A percentile compares a stretch with the other conserved stretches of the same genome.
These are phyloP conservation scores for Gandaritis pyraliata DNA, from an alignment of 2,888 invertebrate species.

Conservation along the genomic window DNA sequence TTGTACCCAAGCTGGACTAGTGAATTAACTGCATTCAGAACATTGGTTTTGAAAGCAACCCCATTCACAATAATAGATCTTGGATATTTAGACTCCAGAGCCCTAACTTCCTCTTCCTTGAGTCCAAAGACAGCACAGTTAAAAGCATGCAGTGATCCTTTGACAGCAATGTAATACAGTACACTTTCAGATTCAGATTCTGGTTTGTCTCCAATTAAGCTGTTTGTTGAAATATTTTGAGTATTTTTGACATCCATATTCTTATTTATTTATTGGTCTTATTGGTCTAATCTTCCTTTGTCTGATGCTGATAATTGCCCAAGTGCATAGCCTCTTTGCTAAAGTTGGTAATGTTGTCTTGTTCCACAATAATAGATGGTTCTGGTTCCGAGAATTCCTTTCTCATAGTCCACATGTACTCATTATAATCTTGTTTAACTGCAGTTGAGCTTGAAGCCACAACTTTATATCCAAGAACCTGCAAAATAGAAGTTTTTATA, in stretches of 20 bases:
- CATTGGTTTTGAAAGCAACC: slow-evolving; percentile 87
- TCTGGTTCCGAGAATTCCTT: slow-evolving; percentile 94
- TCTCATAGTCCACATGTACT: slow-evolving; percentile 97
- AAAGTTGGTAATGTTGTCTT: slow-evolving; percentile 86
- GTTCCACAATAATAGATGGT: slow-evolving; percentile 86
- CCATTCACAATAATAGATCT: slow-evolving; percentile 89
- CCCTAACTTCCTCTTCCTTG: slow-evolving; percentile 87
- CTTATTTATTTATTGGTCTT: slow-evolving; percentile 45
- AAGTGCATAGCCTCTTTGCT: slow-evolving; percentile 84
- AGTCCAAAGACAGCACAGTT: slow-evolving; percentile 92
- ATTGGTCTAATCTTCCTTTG: slow-evolving; percentile 77
- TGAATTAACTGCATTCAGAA: slow-evolving; percentile 89
- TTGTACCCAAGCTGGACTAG: slow-evolving; percentile 91
- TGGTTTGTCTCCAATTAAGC: slow-evolving; percentile 54
- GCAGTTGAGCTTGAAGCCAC: slow-evolving; percentile 94
- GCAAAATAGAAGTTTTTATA: slow-evolving; percentile 40
- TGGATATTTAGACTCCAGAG: slow-evolving; percentile 88
- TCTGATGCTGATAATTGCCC: slow-evolving; percentile 69
- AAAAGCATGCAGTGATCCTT: slow-evolving; percentile 90
- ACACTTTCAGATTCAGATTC: slow-evolving; percentile 82
- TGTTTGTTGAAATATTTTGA: slow-evolving; percentile 60
- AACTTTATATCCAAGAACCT: slow-evolving; percentile 94
- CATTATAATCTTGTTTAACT: slow-evolving; percentile 94
- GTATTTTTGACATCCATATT: slow-evolving; percentile 74
- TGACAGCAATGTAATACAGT: slow-evolving; percentile 89